Evolutionary conservation across 2,113 vertebrate species (phyloP).

Genomic region (Rhinopomastus cyanomelas): DNA sequence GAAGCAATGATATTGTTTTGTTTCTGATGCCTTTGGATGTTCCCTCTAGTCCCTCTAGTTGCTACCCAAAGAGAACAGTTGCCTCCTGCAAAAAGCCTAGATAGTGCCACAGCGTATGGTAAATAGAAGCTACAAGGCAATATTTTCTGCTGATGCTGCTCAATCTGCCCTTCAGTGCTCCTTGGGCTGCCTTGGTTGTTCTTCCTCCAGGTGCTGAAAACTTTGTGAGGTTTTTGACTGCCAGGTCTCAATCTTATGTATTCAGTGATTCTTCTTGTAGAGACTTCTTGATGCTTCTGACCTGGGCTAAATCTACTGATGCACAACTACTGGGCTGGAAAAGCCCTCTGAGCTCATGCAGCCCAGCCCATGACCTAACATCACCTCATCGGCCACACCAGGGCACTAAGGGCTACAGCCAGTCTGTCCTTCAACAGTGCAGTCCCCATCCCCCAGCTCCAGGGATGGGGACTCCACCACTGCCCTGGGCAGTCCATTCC

Average conservation of each 20-base stretch:
- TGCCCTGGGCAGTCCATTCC: too few species aligned
- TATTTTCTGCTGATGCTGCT: background rate
- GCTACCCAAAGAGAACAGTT: background rate
- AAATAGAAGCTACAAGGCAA: background rate
- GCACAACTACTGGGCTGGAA: too few species aligned
- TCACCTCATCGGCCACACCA: too few species aligned
- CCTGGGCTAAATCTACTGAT: background rate
- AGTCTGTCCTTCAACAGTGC: too few species aligned
- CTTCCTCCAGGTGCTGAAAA: background rate
- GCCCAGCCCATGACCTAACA: too few species aligned
- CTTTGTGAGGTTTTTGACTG: background rate
- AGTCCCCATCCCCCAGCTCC: too few species aligned
- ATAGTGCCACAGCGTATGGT: background rate
- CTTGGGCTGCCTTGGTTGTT: background rate
- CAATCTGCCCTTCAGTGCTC: background rate
- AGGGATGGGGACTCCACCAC: too few species aligned
- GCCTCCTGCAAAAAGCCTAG: background rate
- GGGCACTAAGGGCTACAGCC: too few species aligned
- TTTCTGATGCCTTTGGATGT: background rate
- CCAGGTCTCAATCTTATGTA: background rate
- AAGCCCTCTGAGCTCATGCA: too few species aligned
- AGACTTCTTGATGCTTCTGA: background rate
- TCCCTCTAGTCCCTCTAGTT: background rate
- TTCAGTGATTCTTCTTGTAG: background rate
- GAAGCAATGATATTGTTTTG: background rate